phyloP scores from a whole-genome alignment of 2,888 invertebrate genomes.

The Erynnis tages region DNA sequence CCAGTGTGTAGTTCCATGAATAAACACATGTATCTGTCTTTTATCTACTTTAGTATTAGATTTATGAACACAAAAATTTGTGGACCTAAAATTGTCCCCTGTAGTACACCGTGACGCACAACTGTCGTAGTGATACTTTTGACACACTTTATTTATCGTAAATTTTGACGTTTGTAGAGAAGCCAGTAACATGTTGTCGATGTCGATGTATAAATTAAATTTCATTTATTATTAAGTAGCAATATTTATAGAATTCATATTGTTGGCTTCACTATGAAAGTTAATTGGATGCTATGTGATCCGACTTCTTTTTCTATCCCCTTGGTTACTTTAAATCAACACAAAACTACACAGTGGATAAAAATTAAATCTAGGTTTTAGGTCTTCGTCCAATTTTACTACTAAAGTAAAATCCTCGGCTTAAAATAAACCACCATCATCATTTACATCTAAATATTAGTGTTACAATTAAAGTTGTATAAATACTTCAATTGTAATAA shows the following conservation, averaged over 20 bases:
- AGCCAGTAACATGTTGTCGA: too few species aligned
- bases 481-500: too few species aligned
- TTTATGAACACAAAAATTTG: background rate
- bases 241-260: too few species aligned
- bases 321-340: background rate
- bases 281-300: too few species aligned
- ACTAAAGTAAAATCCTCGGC: background rate
- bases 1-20: conserved; percentile 8
- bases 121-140: conserved; percentile 19
- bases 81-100: conserved; percentile 9
- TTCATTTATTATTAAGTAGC: too few species aligned
- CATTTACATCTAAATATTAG: too few species aligned
- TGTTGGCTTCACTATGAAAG: too few species aligned
- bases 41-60: background rate
- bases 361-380: background rate
- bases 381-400: background rate
- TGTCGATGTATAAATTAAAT: too few species aligned
- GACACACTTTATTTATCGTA: background rate
- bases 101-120: conserved; percentile 21
- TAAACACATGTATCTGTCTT: background rate
- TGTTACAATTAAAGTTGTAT: too few species aligned
- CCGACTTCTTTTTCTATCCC: background rate
- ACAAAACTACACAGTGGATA: background rate
- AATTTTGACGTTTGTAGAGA: background rate
- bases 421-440: background rate